Evolutionary conservation across 1,140 invertebrate species (phyloP).

Genomic region (Hetaerina americana): DNA sequence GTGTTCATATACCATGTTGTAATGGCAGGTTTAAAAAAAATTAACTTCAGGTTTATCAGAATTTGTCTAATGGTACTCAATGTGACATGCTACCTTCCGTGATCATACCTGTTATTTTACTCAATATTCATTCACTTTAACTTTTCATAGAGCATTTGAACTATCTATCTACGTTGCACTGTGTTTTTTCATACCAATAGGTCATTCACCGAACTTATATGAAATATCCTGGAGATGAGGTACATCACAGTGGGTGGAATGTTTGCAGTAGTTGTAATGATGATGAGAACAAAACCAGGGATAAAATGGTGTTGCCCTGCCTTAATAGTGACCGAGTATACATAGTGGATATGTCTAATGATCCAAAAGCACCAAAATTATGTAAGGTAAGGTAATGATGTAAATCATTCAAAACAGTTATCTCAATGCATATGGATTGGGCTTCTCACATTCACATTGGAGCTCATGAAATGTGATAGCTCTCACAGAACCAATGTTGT

Average conservation of each 20-base stretch:
- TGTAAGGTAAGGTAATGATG: slow-evolving; percentile 38
- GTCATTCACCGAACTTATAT: slow-evolving; percentile 75
- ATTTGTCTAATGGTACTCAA: no score
- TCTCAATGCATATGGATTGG: neutral
- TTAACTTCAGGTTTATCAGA: no score
- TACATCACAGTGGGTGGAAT: slow-evolving; percentile 95
- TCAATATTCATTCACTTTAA: no score
- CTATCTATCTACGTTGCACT: neutral
- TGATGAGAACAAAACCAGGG: slow-evolving; percentile 46
- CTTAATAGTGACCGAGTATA: slow-evolving; percentile 76
- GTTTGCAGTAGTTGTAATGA: slow-evolving; percentile 81
- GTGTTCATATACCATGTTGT: no score
- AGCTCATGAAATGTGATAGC: no score
- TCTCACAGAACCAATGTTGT: no score
- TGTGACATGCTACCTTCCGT: no score
- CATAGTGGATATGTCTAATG: slow-evolving; percentile 61
- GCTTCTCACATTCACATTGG: no score
- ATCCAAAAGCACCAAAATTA: slow-evolving; percentile 49
- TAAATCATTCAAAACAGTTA: neutral
- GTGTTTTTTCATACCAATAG: slow-evolving; percentile 35
- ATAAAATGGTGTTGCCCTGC: slow-evolving; percentile 70
- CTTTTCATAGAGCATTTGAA: no score
- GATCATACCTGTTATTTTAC: no score
- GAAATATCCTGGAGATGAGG: slow-evolving; percentile 67
- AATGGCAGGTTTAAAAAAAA: no score